Evolutionary conservation across 2,888 invertebrate species (phyloP).

Genomic region (Laothoe populi): DNA sequence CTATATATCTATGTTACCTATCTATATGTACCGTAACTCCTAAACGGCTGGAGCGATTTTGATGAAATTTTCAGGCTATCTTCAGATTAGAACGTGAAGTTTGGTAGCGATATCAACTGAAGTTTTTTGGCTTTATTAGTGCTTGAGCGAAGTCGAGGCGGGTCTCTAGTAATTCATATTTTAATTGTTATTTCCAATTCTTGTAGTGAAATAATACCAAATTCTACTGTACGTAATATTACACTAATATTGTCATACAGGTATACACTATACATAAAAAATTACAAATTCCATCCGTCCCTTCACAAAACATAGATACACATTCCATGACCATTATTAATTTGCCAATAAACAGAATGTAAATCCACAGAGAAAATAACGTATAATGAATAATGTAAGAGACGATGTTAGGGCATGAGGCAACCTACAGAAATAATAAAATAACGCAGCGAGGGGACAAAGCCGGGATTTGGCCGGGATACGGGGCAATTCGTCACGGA

Average conservation of each 20-base stretch:
- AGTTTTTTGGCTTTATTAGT: not conserved
- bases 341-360: conserved; percentile 47
- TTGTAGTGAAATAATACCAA: not conserved
- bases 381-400: conserved; percentile 72
- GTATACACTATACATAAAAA: not conserved
- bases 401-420: conserved; percentile 41
- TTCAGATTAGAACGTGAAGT: too few species aligned
- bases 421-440: conserved; percentile 64
- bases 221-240: not conserved
- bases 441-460: conserved; percentile 53
- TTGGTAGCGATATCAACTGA: too few species aligned
- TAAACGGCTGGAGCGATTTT: too few species aligned
- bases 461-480: conserved; percentile 58
- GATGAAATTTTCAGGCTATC: too few species aligned
- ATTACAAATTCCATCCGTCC: not conserved
- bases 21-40: too few species aligned
- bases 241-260: not conserved
- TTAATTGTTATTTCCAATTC: too few species aligned
- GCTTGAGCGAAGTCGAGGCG: too few species aligned
- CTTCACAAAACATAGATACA: not conserved
- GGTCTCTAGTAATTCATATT: too few species aligned
- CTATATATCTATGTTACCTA: too few species aligned
- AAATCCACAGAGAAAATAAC: conserved; percentile 48
- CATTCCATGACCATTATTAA: conserved; percentile 29
- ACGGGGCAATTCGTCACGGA: conserved; percentile 73